Conservation (phyloP, 92 coral and sea anemone genomes). For the Anthopleura xanthogrammica region DNA sequence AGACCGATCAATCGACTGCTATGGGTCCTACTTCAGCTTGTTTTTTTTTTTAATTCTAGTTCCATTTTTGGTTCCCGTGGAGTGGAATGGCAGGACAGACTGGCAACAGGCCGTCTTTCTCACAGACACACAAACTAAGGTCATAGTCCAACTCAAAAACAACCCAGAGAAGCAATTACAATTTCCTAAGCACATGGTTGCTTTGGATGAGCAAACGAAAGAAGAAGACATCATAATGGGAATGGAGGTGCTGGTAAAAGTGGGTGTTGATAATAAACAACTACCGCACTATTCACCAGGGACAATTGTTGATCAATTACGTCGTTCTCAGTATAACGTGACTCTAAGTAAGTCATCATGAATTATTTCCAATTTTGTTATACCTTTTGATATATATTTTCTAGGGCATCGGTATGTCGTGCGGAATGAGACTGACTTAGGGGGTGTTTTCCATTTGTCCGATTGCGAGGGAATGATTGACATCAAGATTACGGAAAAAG, state of each 20-base stretch:
- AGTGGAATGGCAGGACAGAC: slow-evolving; percentile 35
- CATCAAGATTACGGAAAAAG: too few relatives aligned
- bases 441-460: too few relatives aligned
- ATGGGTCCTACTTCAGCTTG: neutral
- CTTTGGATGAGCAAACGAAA: slow-evolving; percentile 4
- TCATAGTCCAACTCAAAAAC: neutral
- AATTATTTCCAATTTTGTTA: neutral
- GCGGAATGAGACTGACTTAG: too few relatives aligned
- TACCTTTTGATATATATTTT: neutral
- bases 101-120: slow-evolving; percentile 30
- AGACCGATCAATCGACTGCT: neutral
- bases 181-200: slow-evolving; percentile 25
- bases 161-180: slow-evolving; percentile 2
- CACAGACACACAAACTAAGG: neutral
- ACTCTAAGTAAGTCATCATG: slow-evolving; percentile 19
- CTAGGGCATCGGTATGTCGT: too few relatives aligned
- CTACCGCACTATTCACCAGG: slow-evolving; percentile 17
- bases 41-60: neutral
- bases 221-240: slow-evolving; percentile 24
- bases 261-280: slow-evolving; percentile 14
- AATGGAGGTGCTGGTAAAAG: slow-evolving; percentile 29
- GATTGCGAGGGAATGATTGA: too few relatives aligned
- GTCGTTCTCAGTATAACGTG: slow-evolving; percentile 21
- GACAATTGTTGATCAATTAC: slow-evolving; percentile 10
- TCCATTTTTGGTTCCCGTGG: slow-evolving; percentile 12